phyloP scores from a whole-genome alignment of 2,888 invertebrate genomes.

The Tricholauxania praeusta region DNA sequence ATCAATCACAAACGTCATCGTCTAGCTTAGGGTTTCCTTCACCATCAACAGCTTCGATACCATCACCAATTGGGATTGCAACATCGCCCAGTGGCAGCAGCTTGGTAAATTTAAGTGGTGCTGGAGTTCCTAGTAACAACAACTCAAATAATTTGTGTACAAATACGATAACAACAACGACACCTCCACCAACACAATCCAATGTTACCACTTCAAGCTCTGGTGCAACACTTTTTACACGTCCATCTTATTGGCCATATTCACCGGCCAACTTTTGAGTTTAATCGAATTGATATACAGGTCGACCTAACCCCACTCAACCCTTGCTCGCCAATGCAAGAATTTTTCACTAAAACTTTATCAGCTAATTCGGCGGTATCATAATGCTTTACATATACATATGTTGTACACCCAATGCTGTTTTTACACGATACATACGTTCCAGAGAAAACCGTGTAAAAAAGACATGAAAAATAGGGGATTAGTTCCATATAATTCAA shows the following conservation, averaged over 20 bases:
- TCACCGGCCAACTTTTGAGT: constrained; percentile 62
- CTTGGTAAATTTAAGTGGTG: constrained; percentile 41
- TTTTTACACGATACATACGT: no score
- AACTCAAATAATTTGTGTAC: constrained; percentile 37
- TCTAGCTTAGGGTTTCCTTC: constrained; percentile 53
- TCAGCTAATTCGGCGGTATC: no score
- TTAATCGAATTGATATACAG: constrained; percentile 56
- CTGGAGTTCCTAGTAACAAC: constrained; percentile 39
- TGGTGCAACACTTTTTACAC: constrained; percentile 68
- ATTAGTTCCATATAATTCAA: no score
- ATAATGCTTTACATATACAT: no score
- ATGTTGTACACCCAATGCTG: no score
- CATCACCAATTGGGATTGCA: constrained; percentile 55
- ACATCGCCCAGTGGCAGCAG: constrained; percentile 27
- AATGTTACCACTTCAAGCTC: constrained; percentile 45
- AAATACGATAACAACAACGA: constrained; percentile 40
- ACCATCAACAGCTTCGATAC: constrained; percentile 56
- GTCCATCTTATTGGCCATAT: constrained; percentile 70
- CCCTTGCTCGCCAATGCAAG: constrained; percentile 37
- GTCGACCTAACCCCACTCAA: neutral
- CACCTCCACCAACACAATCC: constrained; percentile 33
- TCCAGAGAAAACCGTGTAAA: no score
- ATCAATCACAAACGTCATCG: constrained; percentile 57
- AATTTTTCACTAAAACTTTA: no score
- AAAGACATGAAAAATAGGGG: no score